phyloP scores from a whole-genome alignment of 2,113 vertebrate genomes.

The Eolophus roseicapilla region DNA sequence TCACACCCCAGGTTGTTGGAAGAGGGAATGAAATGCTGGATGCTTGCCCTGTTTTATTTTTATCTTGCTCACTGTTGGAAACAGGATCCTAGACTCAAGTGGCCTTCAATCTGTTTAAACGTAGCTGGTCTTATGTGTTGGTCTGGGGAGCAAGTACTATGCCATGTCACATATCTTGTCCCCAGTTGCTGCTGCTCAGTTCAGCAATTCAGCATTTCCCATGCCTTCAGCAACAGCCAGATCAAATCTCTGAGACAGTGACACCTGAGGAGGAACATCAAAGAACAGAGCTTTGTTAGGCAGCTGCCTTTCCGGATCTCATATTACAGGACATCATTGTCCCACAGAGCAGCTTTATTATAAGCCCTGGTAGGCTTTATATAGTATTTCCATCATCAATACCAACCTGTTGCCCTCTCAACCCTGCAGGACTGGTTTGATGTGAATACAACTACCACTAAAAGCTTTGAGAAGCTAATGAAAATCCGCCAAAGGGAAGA shows the following conservation, averaged over 20 bases:
- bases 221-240: not conserved
- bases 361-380: not conserved
- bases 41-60: not conserved
- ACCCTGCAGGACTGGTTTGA: conserved; percentile 89
- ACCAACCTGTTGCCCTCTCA: conserved; percentile 29
- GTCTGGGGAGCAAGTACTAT: not conserved
- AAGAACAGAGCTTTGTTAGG: not conserved
- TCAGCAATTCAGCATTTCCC: not conserved
- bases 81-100: not conserved
- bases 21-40: not conserved
- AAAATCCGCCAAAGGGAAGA: conserved; percentile 80
- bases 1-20: not conserved
- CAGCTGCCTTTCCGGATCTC: not conserved
- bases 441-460: conserved; percentile 82
- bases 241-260: not conserved
- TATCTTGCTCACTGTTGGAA: not conserved
- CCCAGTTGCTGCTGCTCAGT: not conserved
- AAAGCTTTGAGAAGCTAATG: conserved; percentile 87
- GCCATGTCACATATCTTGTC: not conserved
- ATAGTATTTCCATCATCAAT: not conserved
- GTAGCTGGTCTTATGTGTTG: accelerated
- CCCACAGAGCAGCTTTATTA: not conserved
- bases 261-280: not conserved
- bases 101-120: not conserved
- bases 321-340: not conserved